These are phyloP conservation scores for Urophycis tenuis DNA, from an alignment of 2,797 vertebrate genomes.

Conservation along the genomic window DNA sequence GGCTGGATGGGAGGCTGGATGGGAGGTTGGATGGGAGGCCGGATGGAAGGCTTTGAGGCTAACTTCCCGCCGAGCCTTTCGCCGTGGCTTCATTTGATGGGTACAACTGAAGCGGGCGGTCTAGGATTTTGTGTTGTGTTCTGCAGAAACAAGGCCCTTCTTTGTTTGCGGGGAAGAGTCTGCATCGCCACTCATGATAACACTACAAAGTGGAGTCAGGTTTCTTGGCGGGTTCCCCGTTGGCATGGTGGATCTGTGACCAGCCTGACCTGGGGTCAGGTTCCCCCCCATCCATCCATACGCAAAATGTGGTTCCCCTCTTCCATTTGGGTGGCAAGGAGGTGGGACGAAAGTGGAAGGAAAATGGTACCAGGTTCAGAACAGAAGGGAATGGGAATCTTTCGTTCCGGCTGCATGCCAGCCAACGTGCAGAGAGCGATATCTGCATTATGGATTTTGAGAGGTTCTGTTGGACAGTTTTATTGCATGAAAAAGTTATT, in stretches of 20 bases:
- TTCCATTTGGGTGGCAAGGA: not conserved
- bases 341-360: not conserved
- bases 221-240: constrained; percentile 45
- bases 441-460: not conserved
- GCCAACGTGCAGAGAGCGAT: not conserved
- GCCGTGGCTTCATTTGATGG: constrained; percentile 15
- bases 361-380: not conserved
- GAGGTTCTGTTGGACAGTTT: not conserved
- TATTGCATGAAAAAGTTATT: not conserved
- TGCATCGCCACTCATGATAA: constrained; percentile 50
- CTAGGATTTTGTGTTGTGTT: constrained; percentile 27
- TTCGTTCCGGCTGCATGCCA: not conserved
- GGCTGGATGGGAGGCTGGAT: no score
- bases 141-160: constrained; percentile 40
- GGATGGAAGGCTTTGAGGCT: constrained; percentile 22
- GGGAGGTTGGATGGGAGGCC: no score
- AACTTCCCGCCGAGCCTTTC: constrained; percentile 20
- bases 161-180: constrained; percentile 37
- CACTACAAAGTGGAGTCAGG: constrained; percentile 53
- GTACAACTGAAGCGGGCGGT: constrained; percentile 3
- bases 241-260: constrained; percentile 29
- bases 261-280: constrained; percentile 27
- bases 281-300: constrained; percentile 33
- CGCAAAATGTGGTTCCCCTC: not conserved
- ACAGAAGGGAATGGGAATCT: not conserved